These are phyloP conservation scores for Acropora tenuis DNA, from an alignment of 64 coral and sea anemone species.

Conservation along the genomic window DNA sequence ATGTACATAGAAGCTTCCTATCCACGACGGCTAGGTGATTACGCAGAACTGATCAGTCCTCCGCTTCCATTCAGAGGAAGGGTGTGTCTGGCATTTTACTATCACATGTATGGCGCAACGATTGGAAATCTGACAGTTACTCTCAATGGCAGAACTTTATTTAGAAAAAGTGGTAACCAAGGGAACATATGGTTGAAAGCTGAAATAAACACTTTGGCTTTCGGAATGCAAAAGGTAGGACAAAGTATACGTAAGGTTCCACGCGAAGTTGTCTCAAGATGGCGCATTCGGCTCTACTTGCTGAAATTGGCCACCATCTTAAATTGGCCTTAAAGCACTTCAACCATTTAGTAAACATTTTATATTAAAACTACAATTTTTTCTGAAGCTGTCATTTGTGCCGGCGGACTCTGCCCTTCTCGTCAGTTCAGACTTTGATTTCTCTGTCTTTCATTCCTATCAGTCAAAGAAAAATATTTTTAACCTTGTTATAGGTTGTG, in stretches of 20 bases:
- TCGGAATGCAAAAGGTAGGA: conserved; percentile 3
- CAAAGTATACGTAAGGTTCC: no score
- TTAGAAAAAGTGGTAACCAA: background rate
- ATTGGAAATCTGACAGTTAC: conserved; percentile 23
- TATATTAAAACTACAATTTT: no score
- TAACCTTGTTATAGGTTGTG: background rate
- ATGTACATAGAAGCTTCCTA: conserved; percentile 25
- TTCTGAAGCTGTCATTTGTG: no score
- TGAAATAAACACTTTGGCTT: background rate
- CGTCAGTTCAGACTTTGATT: no score
- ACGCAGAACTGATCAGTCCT: conserved; percentile 18
- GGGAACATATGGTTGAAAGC: conserved; percentile 45
- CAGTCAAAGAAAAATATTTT: background rate
- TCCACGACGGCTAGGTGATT: conserved; percentile 45
- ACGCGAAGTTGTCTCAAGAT: no score
- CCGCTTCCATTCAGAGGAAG: background rate
- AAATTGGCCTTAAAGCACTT: no score
- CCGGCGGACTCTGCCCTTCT: no score
- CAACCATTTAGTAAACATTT: no score
- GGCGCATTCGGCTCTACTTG: no score
- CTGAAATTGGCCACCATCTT: no score
- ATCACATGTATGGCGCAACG: conserved; percentile 48
- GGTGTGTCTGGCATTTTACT: conserved; percentile 17
- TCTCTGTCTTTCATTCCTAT: no score
- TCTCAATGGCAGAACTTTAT: background rate